Evolutionary conservation across 2,888 invertebrate genomes (phyloP).

Genomic region (Pammene aurita): DNA sequence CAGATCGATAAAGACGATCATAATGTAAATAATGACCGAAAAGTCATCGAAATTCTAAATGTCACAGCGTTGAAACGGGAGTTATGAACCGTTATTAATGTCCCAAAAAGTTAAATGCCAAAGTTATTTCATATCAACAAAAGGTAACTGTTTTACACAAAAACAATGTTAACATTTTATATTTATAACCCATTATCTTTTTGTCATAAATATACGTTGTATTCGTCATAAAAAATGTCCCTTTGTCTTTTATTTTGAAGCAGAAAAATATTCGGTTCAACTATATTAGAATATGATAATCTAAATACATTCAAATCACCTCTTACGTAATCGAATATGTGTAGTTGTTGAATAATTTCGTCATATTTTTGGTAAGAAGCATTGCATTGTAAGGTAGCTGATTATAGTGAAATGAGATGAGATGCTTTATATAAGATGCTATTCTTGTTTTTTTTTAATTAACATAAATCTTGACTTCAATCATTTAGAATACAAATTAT

Average conservation of each 20-base stretch:
- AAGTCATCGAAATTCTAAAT: constrained; percentile 25
- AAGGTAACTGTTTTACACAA: constrained; percentile 9
- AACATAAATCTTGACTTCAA: constrained; percentile 6
- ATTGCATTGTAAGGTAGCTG: neutral
- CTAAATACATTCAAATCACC: constrained; percentile 26
- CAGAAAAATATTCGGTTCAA: neutral
- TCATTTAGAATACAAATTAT: neutral
- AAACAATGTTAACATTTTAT: constrained; percentile 14
- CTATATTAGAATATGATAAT: constrained; percentile 23
- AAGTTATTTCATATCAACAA: constrained; percentile 4
- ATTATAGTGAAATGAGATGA: neutral
- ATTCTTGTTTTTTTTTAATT: constrained; percentile 6
- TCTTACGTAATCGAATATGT: constrained; percentile 19
- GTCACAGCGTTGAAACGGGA: constrained; percentile 12
- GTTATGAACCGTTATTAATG: neutral
- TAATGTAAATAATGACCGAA: constrained; percentile 1
- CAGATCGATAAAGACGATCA: constrained; percentile 28
- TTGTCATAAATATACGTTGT: constrained; percentile 7
- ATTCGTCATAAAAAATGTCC: constrained; percentile 10
- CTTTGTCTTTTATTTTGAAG: constrained; percentile 8
- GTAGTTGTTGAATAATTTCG: constrained; percentile 22
- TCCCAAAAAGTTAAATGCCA: constrained; percentile 16
- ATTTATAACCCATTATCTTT: constrained; percentile 20
- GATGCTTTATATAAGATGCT: neutral
- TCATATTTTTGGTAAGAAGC: constrained; percentile 6